phyloP scores from a whole-genome alignment of 92 coral and sea anemone species.

The Actinostola sp. region DNA sequence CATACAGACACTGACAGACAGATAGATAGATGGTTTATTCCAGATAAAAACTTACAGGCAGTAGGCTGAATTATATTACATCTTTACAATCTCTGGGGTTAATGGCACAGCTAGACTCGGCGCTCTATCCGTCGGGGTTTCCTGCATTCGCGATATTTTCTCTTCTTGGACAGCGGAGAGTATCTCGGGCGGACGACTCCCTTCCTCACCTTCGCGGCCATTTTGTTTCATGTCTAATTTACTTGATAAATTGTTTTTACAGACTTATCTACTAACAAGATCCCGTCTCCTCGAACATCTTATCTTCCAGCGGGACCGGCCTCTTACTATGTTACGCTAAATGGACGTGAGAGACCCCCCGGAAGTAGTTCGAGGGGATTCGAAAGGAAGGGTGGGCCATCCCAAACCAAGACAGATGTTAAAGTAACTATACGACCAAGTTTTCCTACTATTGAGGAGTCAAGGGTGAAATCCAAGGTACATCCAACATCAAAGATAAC shows the following conservation, averaged over 20 bases:
- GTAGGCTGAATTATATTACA: too few relatives aligned
- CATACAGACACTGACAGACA: too few relatives aligned
- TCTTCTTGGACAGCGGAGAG: too few relatives aligned
- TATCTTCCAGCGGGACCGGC: slow-evolving; percentile 85
- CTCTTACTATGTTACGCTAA: slow-evolving; percentile 99
- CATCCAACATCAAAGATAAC: not conserved
- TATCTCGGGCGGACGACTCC: too few relatives aligned
- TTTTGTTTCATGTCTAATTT: not conserved
- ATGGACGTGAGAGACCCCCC: slow-evolving; percentile 95
- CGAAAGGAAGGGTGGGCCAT: not conserved
- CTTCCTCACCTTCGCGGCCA: too few relatives aligned
- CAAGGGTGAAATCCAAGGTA: slow-evolving; percentile 8
- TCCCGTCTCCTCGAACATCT: slow-evolving; percentile 44
- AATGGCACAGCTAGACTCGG: too few relatives aligned
- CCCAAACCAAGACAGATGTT: not conserved
- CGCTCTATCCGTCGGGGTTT: too few relatives aligned
- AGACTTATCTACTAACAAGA: slow-evolving; percentile 10
- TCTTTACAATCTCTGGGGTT: too few relatives aligned
- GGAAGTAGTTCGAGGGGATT: slow-evolving; percentile 40
- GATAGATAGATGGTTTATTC: too few relatives aligned
- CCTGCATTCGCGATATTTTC: too few relatives aligned
- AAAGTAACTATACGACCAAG: slow-evolving; percentile 7
- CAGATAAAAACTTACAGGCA: too few relatives aligned
- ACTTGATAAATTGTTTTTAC: not conserved
- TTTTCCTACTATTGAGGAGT: not conserved